These are phyloP conservation scores for Argyrosomus regius DNA, from an alignment of 2,797 vertebrate genomes.

Conservation along the genomic window DNA sequence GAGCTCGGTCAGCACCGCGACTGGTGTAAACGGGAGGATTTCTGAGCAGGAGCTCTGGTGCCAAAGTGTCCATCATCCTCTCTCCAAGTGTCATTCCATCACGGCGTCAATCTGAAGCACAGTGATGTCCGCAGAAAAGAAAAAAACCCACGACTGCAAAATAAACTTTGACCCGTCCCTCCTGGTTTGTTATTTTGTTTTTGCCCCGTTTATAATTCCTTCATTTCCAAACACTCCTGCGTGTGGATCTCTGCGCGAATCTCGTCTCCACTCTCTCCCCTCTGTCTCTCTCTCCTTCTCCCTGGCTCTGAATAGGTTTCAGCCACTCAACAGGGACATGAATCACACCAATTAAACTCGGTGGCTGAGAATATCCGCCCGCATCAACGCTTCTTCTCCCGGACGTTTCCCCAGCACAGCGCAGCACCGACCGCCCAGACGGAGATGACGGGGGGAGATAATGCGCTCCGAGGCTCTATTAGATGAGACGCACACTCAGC, in stretches of 20 bases:
- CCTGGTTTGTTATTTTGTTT: constrained; percentile 28
- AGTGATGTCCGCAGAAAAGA: constrained; percentile 35
- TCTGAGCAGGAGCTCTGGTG: constrained; percentile 63
- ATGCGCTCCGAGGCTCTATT: constrained; percentile 79
- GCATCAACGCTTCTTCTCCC: constrained; percentile 47
- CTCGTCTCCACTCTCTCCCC: constrained; percentile 29
- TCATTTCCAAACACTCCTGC: constrained; percentile 58
- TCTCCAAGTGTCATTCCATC: constrained; percentile 73
- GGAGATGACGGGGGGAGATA: constrained; percentile 80
- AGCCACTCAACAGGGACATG: constrained; percentile 71
- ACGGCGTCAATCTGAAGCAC: constrained; percentile 50
- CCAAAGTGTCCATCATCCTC: constrained; percentile 79
- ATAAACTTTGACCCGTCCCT: constrained; percentile 75
- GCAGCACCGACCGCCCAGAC: constrained; percentile 71
- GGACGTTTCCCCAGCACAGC: constrained; percentile 57
- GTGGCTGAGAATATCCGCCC: constrained; percentile 65
- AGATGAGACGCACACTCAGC: constrained; percentile 79
- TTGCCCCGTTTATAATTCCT: constrained; percentile 42
- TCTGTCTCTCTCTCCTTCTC: constrained; percentile 60
- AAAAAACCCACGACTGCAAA: constrained; percentile 25
- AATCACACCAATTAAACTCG: constrained; percentile 77
- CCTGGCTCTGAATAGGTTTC: constrained; percentile 45
- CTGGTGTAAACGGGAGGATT: constrained; percentile 50
- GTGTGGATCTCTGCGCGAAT: constrained; percentile 37
- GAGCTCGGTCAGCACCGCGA: constrained; percentile 76